Evolutionary conservation across 2,797 vertebrate species (phyloP).

Genomic region (Takifugu rubripes): DNA sequence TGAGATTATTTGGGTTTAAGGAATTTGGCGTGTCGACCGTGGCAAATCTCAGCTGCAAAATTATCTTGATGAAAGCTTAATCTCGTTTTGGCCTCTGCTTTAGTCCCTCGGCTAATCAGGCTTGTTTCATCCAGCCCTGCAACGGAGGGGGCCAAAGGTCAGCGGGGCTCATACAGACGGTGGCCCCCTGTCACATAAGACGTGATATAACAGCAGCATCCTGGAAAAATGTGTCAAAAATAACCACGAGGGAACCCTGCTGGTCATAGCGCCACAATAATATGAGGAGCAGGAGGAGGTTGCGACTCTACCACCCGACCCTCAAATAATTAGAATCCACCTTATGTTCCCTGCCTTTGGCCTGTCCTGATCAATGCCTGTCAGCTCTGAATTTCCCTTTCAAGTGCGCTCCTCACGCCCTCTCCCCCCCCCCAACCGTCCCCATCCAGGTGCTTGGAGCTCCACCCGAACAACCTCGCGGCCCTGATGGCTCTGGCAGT

Average conservation of each 20-base stretch:
- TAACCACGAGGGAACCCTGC: neutral
- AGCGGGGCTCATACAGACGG: constrained; percentile 16
- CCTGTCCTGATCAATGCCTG: constrained; percentile 65
- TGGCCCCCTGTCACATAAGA: constrained; percentile 28
- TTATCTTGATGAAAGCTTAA: constrained; percentile 57
- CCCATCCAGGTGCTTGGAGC: constrained; percentile 88
- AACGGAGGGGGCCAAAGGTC: constrained; percentile 23
- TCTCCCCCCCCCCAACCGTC: constrained; percentile 26
- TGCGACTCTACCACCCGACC: constrained; percentile 29
- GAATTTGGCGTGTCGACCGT: constrained; percentile 29
- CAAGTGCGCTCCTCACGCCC: constrained; percentile 48
- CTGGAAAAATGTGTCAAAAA: constrained; percentile 34
- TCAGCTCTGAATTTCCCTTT: constrained; percentile 62
- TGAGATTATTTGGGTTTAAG: constrained; percentile 54
- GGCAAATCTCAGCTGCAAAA: constrained; percentile 48
- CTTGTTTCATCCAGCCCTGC: constrained; percentile 22
- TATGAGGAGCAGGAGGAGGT: constrained; percentile 14
- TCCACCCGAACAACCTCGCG: constrained; percentile 93
- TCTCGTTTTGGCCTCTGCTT: constrained; percentile 40
- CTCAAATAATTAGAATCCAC: constrained; percentile 53
- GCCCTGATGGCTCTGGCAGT: constrained; percentile 95
- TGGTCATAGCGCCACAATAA: constrained; percentile 27
- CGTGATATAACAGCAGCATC: constrained; percentile 31
- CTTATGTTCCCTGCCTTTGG: constrained; percentile 58
- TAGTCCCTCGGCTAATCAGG: constrained; percentile 44